Base-by-base conservation (phyloP, 2,888 invertebrate species). In the Rhimphoctona megacephalus region DNA sequence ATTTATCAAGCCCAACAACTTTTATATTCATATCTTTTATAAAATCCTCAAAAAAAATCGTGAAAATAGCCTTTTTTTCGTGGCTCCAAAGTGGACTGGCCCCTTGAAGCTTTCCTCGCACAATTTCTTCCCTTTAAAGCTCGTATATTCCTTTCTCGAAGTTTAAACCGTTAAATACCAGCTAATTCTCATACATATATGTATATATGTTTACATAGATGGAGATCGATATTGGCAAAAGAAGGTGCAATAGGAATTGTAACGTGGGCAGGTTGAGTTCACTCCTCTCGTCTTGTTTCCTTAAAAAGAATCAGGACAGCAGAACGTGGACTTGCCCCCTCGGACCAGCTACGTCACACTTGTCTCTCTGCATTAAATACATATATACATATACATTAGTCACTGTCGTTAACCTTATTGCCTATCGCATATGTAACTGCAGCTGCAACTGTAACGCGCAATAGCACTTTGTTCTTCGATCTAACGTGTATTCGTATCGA, bases 201-300 rank as follows among this genome's bases (percentile, higher is more conserved):
- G 22, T 22, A 36, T 25, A 39, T 54, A 46, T 67, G 70, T 70
- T 17, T 69, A 57, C 30, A 22, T 43, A 70, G 72, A 22, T 54
- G 66, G 83, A 66, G 79, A 80, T 85, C 86, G 77, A 74, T 81
- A 79, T 86, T 74, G 85, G 72, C 81, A 57, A 30, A 30, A 30
- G 73, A 83, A 83, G 83, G 83, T 85, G 81, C 81, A 83, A 81
- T 57, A 85, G 83, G 81, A 82, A 81, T 86, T 66, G 81, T 61
- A 84, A 85, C 87, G 88, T 89, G 86, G 89, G 89, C 87, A 87
- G 89, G 78, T 81, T 78, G 86, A 81, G 86, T 81, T 85, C 88
- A 81, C 83, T 83, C 73, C 79, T 81, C 83, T 77, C 77, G 86
- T 84, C 81, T 81, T 36, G 80, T 87, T 87, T 82, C 89, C 89